phyloP scores from a whole-genome alignment of 1,140 invertebrate species.

The Phenacoccus solenopsis region DNA sequence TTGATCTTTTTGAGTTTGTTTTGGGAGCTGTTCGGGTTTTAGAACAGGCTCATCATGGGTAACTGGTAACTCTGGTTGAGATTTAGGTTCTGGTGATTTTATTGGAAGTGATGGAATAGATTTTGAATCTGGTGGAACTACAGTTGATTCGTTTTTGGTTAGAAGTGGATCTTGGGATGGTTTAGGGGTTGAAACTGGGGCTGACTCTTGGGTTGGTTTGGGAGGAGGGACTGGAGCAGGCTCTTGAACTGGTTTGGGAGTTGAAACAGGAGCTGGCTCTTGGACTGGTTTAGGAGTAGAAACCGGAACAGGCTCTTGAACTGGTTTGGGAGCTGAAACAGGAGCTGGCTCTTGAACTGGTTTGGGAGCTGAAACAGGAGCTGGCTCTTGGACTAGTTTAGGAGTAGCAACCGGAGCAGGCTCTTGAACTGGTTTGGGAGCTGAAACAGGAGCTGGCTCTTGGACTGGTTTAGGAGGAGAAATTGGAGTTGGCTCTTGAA shows the following conservation, averaged over 20 bases:
- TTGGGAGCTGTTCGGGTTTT: background rate
- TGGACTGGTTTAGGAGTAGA: background rate
- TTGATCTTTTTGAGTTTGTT: background rate
- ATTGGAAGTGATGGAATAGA: background rate
- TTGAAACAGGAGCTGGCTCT: background rate
- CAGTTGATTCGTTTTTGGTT: background rate
- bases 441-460: background rate
- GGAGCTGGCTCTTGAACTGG: too few relatives aligned
- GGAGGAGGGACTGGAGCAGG: background rate
- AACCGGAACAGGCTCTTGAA: background rate
- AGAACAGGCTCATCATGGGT: background rate
- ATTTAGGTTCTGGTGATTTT: background rate
- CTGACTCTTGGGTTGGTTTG: background rate
- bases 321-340: background rate
- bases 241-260: background rate
- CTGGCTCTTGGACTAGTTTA: background rate
- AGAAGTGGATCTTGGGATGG: background rate
- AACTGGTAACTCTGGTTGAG: background rate
- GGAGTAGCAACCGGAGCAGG: background rate
- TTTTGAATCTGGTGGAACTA: background rate
- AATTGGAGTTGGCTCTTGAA: background rate
- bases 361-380: too few relatives aligned
- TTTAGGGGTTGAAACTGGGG: background rate
- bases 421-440: background rate
- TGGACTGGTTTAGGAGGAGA: background rate